Percentiles rank a stretch among this genome's conserved stretches.
These are phyloP conservation scores for Clitarchus hookeri DNA, from an alignment of 2,888 invertebrate genomes.

Conservation along the genomic window DNA sequence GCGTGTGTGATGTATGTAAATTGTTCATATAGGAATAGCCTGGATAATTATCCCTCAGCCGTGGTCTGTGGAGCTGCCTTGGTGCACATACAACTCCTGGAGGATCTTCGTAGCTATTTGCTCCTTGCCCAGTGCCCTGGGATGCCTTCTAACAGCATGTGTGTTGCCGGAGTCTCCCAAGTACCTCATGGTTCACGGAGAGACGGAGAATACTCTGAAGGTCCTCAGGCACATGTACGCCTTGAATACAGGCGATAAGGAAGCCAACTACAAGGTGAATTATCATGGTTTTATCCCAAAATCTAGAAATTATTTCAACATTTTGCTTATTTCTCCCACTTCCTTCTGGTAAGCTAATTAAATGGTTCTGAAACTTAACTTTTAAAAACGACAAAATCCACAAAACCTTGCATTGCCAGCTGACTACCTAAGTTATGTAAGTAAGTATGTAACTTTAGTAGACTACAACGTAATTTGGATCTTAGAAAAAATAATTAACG, in stretches of 20 bases:
- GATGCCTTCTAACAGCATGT: slow-evolving; percentile 48
- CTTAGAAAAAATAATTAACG: too few species aligned
- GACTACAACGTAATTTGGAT: too few species aligned
- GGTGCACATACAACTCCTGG: slow-evolving; percentile 60
- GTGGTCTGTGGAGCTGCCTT: slow-evolving; percentile 46
- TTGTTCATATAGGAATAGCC: slow-evolving; percentile 45
- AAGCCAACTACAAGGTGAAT: slow-evolving; percentile 36
- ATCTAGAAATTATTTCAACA: not conserved
- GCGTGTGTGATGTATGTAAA: too few species aligned
- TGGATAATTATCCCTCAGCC: slow-evolving; percentile 52
- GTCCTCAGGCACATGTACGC: slow-evolving; percentile 49
- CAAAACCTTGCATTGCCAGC: too few species aligned
- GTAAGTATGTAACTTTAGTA: too few species aligned
- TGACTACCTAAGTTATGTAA: too few species aligned
- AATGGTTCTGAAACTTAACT: too few species aligned
- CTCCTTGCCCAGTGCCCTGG: slow-evolving; percentile 50
- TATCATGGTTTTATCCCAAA: too few species aligned
- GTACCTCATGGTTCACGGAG: slow-evolving; percentile 49
- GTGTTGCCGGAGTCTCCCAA: slow-evolving; percentile 53
- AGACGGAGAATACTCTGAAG: slow-evolving; percentile 47
- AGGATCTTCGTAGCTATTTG: slow-evolving; percentile 51
- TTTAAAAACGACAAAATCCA: too few species aligned
- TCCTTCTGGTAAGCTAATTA: too few species aligned
- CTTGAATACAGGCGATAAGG: slow-evolving; percentile 35
- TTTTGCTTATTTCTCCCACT: too few species aligned